phyloP scores from a whole-genome alignment of 2,797 vertebrate species.

The Coendou prehensilis region DNA sequence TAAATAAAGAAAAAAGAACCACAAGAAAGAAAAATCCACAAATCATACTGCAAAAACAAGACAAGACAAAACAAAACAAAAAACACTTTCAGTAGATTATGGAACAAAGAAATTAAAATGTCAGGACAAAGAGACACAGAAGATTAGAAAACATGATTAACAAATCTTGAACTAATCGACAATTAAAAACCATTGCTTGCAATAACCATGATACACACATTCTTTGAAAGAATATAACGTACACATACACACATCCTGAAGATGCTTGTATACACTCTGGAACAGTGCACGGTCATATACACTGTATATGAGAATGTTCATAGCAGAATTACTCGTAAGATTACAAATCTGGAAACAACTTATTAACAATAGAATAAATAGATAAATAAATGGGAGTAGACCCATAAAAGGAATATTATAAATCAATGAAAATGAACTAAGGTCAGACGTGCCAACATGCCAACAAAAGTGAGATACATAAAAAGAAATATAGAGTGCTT shows the following conservation, averaged over 20 bases:
- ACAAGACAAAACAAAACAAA: not conserved
- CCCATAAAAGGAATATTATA: not conserved
- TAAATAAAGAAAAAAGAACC: not conserved
- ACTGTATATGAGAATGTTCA: not conserved
- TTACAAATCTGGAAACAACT: not conserved
- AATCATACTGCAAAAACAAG: not conserved
- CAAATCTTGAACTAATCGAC: not conserved
- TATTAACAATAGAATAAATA: not conserved
- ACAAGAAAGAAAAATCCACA: not conserved
- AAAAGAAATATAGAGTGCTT: not conserved
- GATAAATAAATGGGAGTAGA: not conserved
- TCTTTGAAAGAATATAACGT: not conserved
- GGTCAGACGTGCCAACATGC: not conserved
- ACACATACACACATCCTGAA: not conserved
- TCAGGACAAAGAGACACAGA: not conserved
- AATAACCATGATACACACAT: not conserved
- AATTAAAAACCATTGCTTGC: not conserved
- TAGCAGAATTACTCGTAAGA: not conserved
- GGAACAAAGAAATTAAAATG: not conserved
- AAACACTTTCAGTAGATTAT: not conserved
- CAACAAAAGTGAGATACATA: not conserved
- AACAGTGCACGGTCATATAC: not conserved
- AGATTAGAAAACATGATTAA: not conserved
- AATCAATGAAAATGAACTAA: not conserved
- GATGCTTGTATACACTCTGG: not conserved